Conservation (phyloP, 2,113 vertebrate genomes). For the Apodemus sylvaticus region DNA sequence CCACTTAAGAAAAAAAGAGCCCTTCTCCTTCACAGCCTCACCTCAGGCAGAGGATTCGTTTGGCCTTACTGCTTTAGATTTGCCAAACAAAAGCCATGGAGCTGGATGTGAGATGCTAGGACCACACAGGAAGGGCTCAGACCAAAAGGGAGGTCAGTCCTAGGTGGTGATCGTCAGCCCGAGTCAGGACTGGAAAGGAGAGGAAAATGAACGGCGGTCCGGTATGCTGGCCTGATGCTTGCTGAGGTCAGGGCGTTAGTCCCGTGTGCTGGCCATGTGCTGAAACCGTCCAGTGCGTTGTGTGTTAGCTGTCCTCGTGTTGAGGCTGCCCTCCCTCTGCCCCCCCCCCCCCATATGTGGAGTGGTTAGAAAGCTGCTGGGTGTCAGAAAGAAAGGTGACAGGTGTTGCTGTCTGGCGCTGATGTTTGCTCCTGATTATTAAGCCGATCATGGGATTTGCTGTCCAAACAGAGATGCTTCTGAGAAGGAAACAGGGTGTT, state of each 20-base stretch:
- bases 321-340: background rate
- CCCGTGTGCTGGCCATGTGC: background rate
- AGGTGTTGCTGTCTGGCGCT: background rate
- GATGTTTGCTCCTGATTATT: background rate
- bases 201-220: background rate
- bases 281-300: too few species aligned
- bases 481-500: background rate
- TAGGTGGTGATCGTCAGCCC: background rate
- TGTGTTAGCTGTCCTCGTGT: background rate
- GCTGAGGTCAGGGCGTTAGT: background rate
- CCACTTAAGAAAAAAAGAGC: background rate
- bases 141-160: background rate
- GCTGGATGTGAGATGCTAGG: background rate
- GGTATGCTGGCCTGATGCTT: background rate
- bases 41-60: background rate
- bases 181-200: background rate
- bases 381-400: background rate
- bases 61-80: background rate
- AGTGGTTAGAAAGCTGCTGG: background rate
- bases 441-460: background rate
- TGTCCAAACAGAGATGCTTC: constrained; percentile 10
- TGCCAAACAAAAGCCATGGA: background rate
- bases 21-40: background rate
- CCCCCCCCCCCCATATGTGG: background rate
- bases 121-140: background rate